Evolutionary conservation across 2,888 invertebrate genomes (phyloP).

Genomic region (Laothoe populi): DNA sequence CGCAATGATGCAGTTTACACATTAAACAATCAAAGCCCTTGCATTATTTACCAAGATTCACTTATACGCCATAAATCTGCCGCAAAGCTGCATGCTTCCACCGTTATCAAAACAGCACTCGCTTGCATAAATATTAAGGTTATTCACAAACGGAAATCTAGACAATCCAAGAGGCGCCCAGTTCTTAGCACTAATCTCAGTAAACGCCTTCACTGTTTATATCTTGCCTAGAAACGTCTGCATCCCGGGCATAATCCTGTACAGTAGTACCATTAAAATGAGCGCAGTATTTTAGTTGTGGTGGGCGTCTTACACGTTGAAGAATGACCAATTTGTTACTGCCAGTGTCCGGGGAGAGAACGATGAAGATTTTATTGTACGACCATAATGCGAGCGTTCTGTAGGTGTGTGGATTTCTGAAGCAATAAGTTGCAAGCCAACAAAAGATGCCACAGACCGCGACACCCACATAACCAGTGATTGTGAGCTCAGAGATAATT

Average conservation of each 20-base stretch:
- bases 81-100: conserved; percentile 28
- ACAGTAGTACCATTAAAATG: conserved; percentile 70
- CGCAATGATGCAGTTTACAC: conserved; percentile 8
- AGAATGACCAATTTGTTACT: conserved; percentile 77
- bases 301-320: conserved; percentile 52
- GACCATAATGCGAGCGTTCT: conserved; percentile 53
- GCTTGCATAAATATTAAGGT: conserved; percentile 55
- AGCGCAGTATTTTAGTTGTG: conserved; percentile 48
- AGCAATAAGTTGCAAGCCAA: conserved; percentile 66
- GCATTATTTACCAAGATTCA: conserved; percentile 17
- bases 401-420: conserved; percentile 63
- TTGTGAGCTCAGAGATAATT: conserved; percentile 61
- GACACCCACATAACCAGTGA: conserved; percentile 61
- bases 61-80: conserved; percentile 23
- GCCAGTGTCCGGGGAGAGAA: conserved; percentile 60
- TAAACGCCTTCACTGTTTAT: conserved; percentile 75
- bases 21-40: conserved; percentile 9
- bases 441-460: conserved; percentile 60
- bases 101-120: conserved; percentile 36
- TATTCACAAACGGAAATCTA: conserved; percentile 67
- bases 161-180: conserved; percentile 63
- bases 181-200: conserved; percentile 74
- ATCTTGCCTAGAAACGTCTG: conserved; percentile 76
- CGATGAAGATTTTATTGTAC: conserved; percentile 75
- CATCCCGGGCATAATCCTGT: conserved; percentile 69